Evolutionary conservation across 2,797 vertebrate genomes (phyloP).

Genomic region (Lacerta agilis): DNA sequence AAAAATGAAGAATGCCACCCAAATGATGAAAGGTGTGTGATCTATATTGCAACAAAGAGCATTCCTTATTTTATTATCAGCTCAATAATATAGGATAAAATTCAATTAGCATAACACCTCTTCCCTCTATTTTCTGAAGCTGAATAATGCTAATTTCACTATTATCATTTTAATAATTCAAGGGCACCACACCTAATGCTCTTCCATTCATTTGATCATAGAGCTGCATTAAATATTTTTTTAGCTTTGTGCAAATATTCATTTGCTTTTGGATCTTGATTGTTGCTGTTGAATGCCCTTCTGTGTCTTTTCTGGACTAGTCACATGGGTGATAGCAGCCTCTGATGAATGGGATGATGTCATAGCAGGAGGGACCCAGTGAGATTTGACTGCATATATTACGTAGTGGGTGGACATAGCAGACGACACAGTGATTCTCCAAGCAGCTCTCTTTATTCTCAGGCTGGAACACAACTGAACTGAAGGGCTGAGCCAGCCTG

Average conservation of each 20-base stretch:
- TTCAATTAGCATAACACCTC: neutral
- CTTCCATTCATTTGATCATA: too few species aligned
- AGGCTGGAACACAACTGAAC: too few species aligned
- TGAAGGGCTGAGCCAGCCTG: too few species aligned
- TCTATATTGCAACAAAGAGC: neutral
- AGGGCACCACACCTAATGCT: neutral
- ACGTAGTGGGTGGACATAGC: too few species aligned
- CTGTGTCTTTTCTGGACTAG: neutral
- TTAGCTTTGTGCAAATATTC: neutral
- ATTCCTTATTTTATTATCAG: neutral
- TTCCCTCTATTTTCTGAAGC: neutral
- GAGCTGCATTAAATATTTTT: neutral
- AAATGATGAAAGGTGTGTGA: neutral
- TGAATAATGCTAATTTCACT: neutral
- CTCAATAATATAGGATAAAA: neutral
- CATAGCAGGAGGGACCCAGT: neutral
- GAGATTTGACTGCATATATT: neutral
- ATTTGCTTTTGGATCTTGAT: neutral
- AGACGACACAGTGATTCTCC: too few species aligned
- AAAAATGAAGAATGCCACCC: neutral
- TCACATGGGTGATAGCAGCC: neutral
- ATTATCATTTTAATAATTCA: neutral
- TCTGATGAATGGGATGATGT: neutral
- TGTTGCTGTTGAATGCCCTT: neutral
- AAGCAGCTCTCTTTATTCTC: too few species aligned